phyloP scores from a whole-genome alignment of 2,113 vertebrate species.

The Malurus melanocephalus region DNA sequence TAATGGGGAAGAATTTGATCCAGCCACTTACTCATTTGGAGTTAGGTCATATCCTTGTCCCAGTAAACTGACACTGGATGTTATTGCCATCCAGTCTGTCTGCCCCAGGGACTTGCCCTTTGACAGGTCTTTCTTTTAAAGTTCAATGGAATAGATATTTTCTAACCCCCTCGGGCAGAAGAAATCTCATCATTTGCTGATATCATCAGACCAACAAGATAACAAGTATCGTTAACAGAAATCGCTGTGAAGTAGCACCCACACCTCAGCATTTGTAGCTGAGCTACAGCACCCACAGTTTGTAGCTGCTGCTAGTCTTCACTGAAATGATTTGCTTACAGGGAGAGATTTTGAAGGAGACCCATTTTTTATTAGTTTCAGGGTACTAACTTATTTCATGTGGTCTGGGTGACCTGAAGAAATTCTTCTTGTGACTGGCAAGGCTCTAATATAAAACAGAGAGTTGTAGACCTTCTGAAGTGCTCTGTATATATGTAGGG shows the following conservation, averaged over 20 bases:
- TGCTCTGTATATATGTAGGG: not conserved
- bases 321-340: not conserved
- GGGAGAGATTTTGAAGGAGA: not conserved
- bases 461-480: not conserved
- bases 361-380: not conserved
- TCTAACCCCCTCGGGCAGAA: not conserved
- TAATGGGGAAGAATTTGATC: slow-evolving; percentile 33
- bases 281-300: too few species aligned
- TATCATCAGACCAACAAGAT: slow-evolving; percentile 41
- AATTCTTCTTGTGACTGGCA: slow-evolving; percentile 10
- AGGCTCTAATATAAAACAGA: not conserved
- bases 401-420: not conserved
- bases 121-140: slow-evolving; percentile 42
- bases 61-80: slow-evolving; percentile 31
- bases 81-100: slow-evolving; percentile 37
- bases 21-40: slow-evolving; percentile 27
- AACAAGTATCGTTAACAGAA: not conserved
- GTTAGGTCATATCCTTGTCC: slow-evolving; percentile 43
- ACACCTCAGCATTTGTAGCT: not conserved
- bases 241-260: slow-evolving; percentile 1
- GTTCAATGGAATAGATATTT: slow-evolving; percentile 54
- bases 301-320: not conserved
- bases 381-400: not conserved
- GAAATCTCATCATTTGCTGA: slow-evolving; percentile 49
- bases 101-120: slow-evolving; percentile 33